Evolutionary conservation across 1,140 invertebrate species (phyloP).

Genomic region (Drosophila ercepeae): DNA sequence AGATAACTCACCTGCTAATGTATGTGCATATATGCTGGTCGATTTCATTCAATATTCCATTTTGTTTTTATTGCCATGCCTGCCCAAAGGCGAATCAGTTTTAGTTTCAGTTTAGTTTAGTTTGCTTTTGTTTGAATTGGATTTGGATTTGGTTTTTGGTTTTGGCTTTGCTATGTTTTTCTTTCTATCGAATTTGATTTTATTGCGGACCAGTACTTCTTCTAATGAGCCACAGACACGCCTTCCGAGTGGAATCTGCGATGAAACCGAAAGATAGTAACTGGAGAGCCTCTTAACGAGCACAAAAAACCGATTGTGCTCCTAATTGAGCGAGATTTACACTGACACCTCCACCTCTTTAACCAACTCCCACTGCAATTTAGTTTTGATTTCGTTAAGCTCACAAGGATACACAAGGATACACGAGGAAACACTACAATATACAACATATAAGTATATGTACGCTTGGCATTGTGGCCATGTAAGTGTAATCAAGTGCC

Average conservation of each 20-base stretch:
- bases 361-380: constrained; percentile 10
- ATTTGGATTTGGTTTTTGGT: constrained; percentile 27
- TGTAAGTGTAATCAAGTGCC: constrained; percentile 72
- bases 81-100: neutral
- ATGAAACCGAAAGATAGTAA: constrained; percentile 37
- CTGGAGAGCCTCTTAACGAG: constrained; percentile 51
- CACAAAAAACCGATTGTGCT: constrained; percentile 27
- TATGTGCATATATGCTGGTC: constrained; percentile 69
- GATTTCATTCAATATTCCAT: constrained; percentile 76
- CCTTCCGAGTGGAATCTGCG: constrained; percentile 51
- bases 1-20: constrained; percentile 76
- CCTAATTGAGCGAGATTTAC: constrained; percentile 68
- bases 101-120: constrained; percentile 34
- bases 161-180: constrained; percentile 21
- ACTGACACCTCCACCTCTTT: constrained; percentile 49
- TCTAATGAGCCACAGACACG: constrained; percentile 53
- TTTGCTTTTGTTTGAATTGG: constrained; percentile 34
- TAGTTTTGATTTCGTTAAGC: constrained; percentile 32
- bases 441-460: constrained; percentile 6
- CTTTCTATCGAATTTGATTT: constrained; percentile 4
- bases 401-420: neutral
- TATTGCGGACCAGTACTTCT: constrained; percentile 12
- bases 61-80: constrained; percentile 46
- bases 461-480: constrained; percentile 48
- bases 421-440: constrained; percentile 6